These are phyloP conservation scores for Leptocoma aspasia DNA, from an alignment of 2,113 vertebrate genomes.

Conservation along the genomic window DNA sequence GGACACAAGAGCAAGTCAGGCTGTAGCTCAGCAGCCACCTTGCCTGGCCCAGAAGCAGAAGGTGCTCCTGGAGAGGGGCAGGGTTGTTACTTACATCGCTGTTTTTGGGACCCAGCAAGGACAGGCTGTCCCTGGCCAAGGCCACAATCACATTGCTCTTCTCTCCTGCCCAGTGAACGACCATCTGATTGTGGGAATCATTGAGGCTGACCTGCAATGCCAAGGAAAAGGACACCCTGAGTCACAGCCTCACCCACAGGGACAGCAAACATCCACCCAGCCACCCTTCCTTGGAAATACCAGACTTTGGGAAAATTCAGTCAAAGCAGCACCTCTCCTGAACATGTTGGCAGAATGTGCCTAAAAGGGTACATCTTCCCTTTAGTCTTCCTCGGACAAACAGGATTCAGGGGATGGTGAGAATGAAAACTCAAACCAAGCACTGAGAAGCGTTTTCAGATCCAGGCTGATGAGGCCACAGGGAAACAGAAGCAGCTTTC, in stretches of 20 bases:
- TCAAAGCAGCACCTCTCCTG: neutral
- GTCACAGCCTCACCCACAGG: neutral
- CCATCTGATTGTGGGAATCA: conserved; percentile 98
- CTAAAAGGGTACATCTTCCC: neutral
- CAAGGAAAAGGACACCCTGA: neutral
- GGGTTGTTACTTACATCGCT: conserved; percentile 83
- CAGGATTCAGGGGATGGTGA: accelerated
- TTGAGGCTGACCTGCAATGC: conserved; percentile 88
- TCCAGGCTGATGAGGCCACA: neutral
- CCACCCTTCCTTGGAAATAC: accelerated
- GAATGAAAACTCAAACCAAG: neutral
- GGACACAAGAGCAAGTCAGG: neutral
- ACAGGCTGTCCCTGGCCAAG: conserved; percentile 89
- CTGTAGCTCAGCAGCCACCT: neutral
- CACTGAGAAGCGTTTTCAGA: neutral
- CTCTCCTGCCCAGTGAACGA: conserved; percentile 97
- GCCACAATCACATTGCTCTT: conserved; percentile 97
- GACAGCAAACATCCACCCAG: accelerated
- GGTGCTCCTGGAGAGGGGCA: accelerated
- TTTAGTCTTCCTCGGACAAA: neutral
- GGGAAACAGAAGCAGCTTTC: neutral
- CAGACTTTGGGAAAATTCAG: accelerated
- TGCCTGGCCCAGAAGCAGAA: neutral
- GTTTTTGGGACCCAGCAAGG: conserved; percentile 82
- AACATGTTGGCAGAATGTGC: accelerated